These are phyloP conservation scores for Macaria liturata DNA, from an alignment of 2,888 invertebrate genomes.

Conservation along the genomic window DNA sequence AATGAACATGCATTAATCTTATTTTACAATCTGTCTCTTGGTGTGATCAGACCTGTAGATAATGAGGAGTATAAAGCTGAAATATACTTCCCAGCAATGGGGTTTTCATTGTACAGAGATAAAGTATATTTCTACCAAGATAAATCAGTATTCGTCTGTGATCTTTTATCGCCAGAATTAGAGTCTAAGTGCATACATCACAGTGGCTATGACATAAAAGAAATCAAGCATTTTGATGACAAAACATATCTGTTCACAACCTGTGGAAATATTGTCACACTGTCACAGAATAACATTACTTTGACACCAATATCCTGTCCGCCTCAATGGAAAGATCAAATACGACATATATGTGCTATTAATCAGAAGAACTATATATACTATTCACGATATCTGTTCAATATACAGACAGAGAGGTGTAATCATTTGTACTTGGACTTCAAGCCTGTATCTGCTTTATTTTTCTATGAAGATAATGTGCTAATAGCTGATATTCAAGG, in stretches of 20 bases:
- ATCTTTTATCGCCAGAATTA: slow-evolving; percentile 47
- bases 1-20: slow-evolving; percentile 56
- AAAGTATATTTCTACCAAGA: slow-evolving; percentile 56
- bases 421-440: slow-evolving; percentile 68
- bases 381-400: slow-evolving; percentile 66
- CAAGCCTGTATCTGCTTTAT: slow-evolving; percentile 64
- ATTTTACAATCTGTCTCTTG: slow-evolving; percentile 54
- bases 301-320: slow-evolving; percentile 52
- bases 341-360: slow-evolving; percentile 57
- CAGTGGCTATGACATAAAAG: slow-evolving; percentile 61
- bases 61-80: slow-evolving; percentile 46
- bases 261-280: slow-evolving; percentile 60
- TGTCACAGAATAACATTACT: slow-evolving; percentile 39
- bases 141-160: slow-evolving; percentile 57
- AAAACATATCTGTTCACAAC: slow-evolving; percentile 58
- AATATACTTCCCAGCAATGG: slow-evolving; percentile 60
- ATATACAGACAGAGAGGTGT: slow-evolving; percentile 63
- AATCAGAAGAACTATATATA: slow-evolving; percentile 66
- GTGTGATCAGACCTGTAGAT: slow-evolving; percentile 57
- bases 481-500: slow-evolving; percentile 60
- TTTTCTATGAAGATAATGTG: slow-evolving; percentile 67
- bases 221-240: slow-evolving; percentile 52
- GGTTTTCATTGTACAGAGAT: slow-evolving; percentile 54
- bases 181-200: slow-evolving; percentile 50
- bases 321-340: slow-evolving; percentile 62